Conservation (phyloP, 2,888 invertebrate species). For the Silvanus unidentatus region DNA sequence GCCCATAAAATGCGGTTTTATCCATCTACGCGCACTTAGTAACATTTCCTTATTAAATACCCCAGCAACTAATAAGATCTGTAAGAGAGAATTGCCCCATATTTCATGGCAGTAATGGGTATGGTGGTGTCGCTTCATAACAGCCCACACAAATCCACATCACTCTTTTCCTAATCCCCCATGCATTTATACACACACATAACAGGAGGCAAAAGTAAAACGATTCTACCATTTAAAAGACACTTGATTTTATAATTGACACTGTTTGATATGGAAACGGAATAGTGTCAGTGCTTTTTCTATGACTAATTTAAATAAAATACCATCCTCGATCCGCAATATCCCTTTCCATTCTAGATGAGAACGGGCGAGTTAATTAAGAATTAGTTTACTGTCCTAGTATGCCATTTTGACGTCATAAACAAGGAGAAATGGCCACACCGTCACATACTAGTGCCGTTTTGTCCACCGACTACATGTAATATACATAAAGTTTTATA, state of each 20-base stretch:
- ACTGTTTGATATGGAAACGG: no score
- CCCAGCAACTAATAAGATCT: slow-evolving; percentile 44
- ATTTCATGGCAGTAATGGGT: slow-evolving; percentile 27
- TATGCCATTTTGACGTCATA: slow-evolving; percentile 35
- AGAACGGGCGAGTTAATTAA: slow-evolving; percentile 30
- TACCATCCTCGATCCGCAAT: no score
- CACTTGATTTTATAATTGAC: no score
- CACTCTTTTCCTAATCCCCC: no score
- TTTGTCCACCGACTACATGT: slow-evolving; percentile 27
- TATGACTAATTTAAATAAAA: no score
- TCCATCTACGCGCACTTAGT: slow-evolving; percentile 42
- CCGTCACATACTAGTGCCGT: slow-evolving; percentile 27
- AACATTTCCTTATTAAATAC: slow-evolving; percentile 48
- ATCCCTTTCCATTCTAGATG: no score
- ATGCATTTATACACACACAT: no score
- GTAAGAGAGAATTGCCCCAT: slow-evolving; percentile 29
- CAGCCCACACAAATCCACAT: no score
- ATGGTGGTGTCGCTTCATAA: no score
- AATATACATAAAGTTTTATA: slow-evolving; percentile 46
- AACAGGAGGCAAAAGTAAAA: no score
- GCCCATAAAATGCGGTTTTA: slow-evolving; percentile 44
- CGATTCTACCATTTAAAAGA: no score
- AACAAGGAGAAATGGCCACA: slow-evolving; percentile 36
- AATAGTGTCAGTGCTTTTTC: no score
- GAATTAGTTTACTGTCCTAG: slow-evolving; percentile 33